These are phyloP conservation scores for Rousettus leschenaultii DNA, from an alignment of 2,113 vertebrate genomes.

Conservation along the genomic window DNA sequence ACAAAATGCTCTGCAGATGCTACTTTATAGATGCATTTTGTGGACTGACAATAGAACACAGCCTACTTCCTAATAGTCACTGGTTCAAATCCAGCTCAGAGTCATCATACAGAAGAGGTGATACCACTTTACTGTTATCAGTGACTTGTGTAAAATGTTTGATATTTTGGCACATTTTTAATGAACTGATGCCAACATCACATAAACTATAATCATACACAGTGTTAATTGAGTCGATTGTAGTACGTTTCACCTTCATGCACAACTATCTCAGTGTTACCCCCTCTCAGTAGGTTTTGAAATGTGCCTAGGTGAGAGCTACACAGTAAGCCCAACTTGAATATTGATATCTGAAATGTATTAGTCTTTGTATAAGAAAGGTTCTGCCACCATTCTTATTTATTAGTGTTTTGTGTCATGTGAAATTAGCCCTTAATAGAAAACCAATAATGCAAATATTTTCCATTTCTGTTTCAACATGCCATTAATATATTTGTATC, in stretches of 20 bases:
- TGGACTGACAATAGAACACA: neutral
- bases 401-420: neutral
- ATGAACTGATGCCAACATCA: conserved; percentile 57
- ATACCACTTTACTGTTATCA: conserved; percentile 56
- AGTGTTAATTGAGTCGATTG: conserved; percentile 25
- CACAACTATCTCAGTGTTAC: neutral
- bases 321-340: neutral
- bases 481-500: neutral
- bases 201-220: conserved; percentile 62
- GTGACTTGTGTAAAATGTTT: conserved; percentile 64
- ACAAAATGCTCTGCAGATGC: neutral
- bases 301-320: neutral
- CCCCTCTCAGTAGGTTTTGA: neutral
- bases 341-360: neutral
- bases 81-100: conserved; percentile 63
- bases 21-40: neutral
- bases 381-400: neutral
- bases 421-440: neutral
- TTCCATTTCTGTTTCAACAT: neutral
- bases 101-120: conserved; percentile 43
- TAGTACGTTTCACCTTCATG: conserved; percentile 45
- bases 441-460: neutral
- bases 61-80: conserved; percentile 50
- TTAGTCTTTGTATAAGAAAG: neutral
- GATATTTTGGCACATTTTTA: conserved; percentile 70